Conservation (phyloP, 2,797 vertebrate genomes). For the Martes flavigula region DNA sequence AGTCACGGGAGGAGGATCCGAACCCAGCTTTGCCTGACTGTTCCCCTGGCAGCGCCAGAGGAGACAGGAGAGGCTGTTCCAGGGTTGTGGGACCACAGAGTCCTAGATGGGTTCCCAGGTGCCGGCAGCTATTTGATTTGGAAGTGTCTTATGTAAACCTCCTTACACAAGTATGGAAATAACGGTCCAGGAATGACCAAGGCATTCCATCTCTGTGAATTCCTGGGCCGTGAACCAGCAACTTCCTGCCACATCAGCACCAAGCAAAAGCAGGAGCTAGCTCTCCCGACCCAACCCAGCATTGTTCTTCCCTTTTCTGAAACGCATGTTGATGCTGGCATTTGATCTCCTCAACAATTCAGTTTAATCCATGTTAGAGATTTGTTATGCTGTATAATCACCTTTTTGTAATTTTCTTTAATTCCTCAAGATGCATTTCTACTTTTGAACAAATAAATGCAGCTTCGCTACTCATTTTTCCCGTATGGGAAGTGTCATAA, state of each 20-base stretch:
- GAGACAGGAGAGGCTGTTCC: not conserved
- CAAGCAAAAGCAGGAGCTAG: not conserved
- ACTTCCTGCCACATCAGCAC: not conserved
- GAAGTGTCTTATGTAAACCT: not conserved
- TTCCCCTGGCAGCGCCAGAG: not conserved
- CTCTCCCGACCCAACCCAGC: not conserved
- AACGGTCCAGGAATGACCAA: not conserved
- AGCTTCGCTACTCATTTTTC: slow-evolving; percentile 20
- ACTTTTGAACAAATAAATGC: slow-evolving; percentile 24
- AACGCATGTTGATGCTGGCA: not conserved
- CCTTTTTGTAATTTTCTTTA: not conserved
- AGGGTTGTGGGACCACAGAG: not conserved
- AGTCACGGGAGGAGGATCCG: not conserved
- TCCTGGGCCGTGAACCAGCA: not conserved
- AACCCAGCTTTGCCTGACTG: not conserved
- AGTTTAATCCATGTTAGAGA: slow-evolving; percentile 5
- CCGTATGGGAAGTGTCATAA: not conserved
- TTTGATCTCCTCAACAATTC: not conserved
- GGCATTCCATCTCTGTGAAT: not conserved
- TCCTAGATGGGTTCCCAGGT: not conserved
- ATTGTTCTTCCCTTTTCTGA: not conserved
- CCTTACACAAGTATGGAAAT: not conserved
- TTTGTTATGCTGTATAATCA: not conserved
- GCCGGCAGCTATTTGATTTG: not conserved
- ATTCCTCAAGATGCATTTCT: slow-evolving; percentile 44